These are phyloP conservation scores for Macrobrachium nipponense DNA, from an alignment of 1,140 invertebrate genomes.

Conservation along the genomic window DNA sequence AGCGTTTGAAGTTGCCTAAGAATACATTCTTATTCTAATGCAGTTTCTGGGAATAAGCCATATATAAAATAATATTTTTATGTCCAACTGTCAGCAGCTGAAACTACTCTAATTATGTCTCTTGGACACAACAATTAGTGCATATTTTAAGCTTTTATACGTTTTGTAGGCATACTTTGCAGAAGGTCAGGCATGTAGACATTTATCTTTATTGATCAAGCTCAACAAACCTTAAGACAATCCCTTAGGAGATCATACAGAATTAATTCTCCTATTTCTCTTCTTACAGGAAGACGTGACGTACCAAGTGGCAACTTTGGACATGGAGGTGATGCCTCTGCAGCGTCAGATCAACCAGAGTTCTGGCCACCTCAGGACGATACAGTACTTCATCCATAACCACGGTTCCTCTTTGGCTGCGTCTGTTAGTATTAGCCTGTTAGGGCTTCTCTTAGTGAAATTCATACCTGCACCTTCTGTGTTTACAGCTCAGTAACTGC, in stretches of 20 bases:
- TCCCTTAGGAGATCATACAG: too few species aligned
- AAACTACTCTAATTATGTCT: too few species aligned
- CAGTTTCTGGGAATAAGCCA: too few species aligned
- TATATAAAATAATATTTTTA: too few species aligned
- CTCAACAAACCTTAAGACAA: too few species aligned
- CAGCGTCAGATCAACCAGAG: slow-evolving; percentile 79
- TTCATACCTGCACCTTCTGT: background rate
- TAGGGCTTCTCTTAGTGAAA: too few species aligned
- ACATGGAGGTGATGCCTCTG: slow-evolving; percentile 78
- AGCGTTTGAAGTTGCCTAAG: background rate
- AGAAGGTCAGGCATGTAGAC: too few species aligned
- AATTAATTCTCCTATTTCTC: background rate
- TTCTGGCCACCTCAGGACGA: slow-evolving; percentile 78
- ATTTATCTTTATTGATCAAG: too few species aligned
- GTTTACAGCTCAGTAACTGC: background rate
- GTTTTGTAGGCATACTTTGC: too few species aligned
- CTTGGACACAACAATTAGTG: too few species aligned
- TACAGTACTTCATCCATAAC: slow-evolving; percentile 81
- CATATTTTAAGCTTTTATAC: too few species aligned
- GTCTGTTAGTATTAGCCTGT: slow-evolving; percentile 69
- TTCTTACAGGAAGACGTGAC: slow-evolving; percentile 78
- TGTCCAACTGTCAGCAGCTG: too few species aligned
- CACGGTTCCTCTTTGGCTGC: slow-evolving; percentile 79
- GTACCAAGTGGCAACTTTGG: slow-evolving; percentile 80
- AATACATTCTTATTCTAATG: background rate